These are phyloP conservation scores for Conus betulinus DNA, from an alignment of 1,140 invertebrate species.

Conservation along the genomic window DNA sequence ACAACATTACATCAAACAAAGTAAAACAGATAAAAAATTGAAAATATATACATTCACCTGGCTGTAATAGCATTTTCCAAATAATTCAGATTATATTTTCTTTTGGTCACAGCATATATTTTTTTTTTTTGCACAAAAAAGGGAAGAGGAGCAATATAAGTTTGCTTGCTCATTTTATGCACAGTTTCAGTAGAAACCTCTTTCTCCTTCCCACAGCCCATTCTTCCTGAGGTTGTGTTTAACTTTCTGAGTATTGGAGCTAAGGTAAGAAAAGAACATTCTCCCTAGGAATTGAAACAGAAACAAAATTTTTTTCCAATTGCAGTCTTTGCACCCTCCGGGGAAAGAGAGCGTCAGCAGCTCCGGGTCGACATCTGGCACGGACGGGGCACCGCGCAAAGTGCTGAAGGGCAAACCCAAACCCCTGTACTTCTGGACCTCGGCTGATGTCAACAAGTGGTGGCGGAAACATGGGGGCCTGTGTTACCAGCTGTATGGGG, in stretches of 20 bases:
- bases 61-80: too few relatives aligned
- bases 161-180: too few relatives aligned
- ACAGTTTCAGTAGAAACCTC: too few relatives aligned
- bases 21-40: too few relatives aligned
- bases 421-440: constrained; percentile 69
- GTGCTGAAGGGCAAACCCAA: constrained; percentile 67
- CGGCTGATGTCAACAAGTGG: constrained; percentile 72
- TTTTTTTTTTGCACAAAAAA: too few relatives aligned
- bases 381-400: constrained; percentile 51
- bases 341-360: constrained; percentile 25
- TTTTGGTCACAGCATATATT: too few relatives aligned
- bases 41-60: too few relatives aligned
- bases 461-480: constrained; percentile 68
- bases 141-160: too few relatives aligned
- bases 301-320: neutral
- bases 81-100: too few relatives aligned
- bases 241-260: neutral
- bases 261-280: neutral
- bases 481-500: constrained; percentile 69
- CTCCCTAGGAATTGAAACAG: neutral
- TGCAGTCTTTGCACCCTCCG: neutral
- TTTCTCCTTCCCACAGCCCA: neutral
- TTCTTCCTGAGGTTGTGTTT: neutral
- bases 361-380: neutral
- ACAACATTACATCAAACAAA: too few relatives aligned